Conservation (phyloP, 2,888 invertebrate species). For the Ectobius pallidus region DNA sequence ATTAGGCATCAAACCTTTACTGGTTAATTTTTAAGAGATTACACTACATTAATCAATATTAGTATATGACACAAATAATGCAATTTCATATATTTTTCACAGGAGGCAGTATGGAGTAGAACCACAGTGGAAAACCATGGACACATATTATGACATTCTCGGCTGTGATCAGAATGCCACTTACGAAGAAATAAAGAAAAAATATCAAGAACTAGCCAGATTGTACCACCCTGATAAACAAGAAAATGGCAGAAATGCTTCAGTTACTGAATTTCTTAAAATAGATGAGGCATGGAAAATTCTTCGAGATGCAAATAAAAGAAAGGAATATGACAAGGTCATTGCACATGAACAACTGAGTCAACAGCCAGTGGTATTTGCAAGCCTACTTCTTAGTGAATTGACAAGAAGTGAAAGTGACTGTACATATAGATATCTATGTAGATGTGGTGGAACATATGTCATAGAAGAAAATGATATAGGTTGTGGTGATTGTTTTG, state of each 20-base stretch:
- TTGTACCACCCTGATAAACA: slow-evolving; percentile 68
- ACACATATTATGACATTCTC: slow-evolving; percentile 61
- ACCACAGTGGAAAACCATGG: not conserved
- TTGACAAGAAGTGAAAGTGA: slow-evolving; percentile 56
- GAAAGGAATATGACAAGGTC: slow-evolving; percentile 70
- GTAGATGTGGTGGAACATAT: slow-evolving; percentile 74
- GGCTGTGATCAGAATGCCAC: slow-evolving; percentile 61
- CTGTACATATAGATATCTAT: slow-evolving; percentile 60
- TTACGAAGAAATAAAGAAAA: slow-evolving; percentile 64
- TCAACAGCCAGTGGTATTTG: slow-evolving; percentile 65
- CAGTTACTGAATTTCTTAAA: slow-evolving; percentile 54
- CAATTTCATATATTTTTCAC: too few relatives aligned
- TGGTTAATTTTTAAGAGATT: too few relatives aligned
- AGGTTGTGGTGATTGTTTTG: slow-evolving; percentile 56
- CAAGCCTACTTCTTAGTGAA: slow-evolving; percentile 60
- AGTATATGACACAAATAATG: too few relatives aligned
- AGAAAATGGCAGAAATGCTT: slow-evolving; percentile 46
- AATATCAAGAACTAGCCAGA: slow-evolving; percentile 64
- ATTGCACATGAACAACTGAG: slow-evolving; percentile 64
- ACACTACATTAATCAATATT: too few relatives aligned
- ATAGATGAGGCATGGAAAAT: slow-evolving; percentile 76
- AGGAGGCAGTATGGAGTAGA: too few relatives aligned
- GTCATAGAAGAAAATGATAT: slow-evolving; percentile 55
- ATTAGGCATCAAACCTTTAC: too few relatives aligned
- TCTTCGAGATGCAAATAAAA: slow-evolving; percentile 63